Conservation (phyloP, 1,140 invertebrate genomes). For the Kradibia gibbosae region DNA sequence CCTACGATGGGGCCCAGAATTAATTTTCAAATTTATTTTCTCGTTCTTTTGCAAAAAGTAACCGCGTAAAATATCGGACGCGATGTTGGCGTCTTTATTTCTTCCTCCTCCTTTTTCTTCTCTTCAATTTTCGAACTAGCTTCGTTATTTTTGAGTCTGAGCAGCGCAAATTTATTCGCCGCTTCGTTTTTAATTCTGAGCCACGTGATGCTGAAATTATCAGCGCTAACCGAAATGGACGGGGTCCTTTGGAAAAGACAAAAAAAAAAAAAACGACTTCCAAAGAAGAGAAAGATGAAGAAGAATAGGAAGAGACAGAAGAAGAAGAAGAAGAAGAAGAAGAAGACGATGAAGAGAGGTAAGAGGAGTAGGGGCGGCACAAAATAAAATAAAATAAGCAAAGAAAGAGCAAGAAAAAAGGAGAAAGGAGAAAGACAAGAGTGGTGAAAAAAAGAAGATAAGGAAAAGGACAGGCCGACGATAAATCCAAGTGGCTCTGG, state of each 20-base stretch:
- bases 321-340: too few species aligned
- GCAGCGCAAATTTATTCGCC: background rate
- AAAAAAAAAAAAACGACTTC: too few species aligned
- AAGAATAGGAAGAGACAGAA: too few species aligned
- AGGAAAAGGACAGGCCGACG: background rate
- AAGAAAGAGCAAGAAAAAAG: background rate
- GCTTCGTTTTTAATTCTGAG: conserved; percentile 5
- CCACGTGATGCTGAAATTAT: conserved; percentile 19
- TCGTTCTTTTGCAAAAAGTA: background rate
- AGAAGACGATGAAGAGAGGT: too few species aligned
- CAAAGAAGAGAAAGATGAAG: too few species aligned
- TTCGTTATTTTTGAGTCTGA: background rate
- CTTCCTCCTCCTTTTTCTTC: background rate
- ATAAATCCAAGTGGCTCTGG: background rate
- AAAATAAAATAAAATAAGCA: background rate
- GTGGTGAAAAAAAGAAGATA: background rate
- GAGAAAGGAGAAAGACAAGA: background rate
- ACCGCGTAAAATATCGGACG: background rate
- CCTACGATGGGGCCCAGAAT: background rate
- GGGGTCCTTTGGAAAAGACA: background rate
- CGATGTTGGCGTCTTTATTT: background rate
- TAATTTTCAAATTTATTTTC: conserved; percentile 14
- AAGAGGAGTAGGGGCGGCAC: too few species aligned
- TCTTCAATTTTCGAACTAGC: conserved; percentile 6
- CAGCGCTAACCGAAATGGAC: background rate